phyloP scores from a whole-genome alignment of 2,888 invertebrate genomes.

The Andrena chrysosceles region DNA sequence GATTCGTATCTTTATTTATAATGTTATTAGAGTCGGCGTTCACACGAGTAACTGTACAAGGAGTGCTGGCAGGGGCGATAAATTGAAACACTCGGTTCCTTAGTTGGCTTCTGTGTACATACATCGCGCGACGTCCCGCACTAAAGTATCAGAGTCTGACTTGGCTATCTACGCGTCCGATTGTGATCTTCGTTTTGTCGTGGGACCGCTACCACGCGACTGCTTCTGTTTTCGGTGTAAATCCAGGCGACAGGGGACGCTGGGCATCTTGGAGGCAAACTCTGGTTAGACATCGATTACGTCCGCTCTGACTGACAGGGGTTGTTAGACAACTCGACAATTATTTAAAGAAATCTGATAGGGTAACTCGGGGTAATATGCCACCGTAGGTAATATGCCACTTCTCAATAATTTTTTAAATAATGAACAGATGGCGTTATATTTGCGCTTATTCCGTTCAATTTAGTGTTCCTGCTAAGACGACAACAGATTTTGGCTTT shows the following conservation, averaged over 20 bases:
- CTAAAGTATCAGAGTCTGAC: slow-evolving; percentile 43
- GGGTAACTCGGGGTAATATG: too few species aligned
- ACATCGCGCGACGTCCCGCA: slow-evolving; percentile 38
- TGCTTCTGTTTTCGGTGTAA: slow-evolving; percentile 36
- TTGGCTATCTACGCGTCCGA: slow-evolving; percentile 52
- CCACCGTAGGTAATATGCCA: too few species aligned
- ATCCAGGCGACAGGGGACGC: background rate
- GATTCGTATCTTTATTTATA: slow-evolving; percentile 80
- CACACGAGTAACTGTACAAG: slow-evolving; percentile 71
- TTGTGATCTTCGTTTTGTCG: slow-evolving; percentile 52
- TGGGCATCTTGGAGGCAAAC: background rate
- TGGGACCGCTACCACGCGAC: slow-evolving; percentile 51
- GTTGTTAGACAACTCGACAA: too few species aligned
- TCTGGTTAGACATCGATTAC: slow-evolving; percentile 1
- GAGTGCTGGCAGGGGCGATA: slow-evolving; percentile 62
- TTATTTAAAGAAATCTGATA: too few species aligned
- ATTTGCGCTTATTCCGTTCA: too few species aligned
- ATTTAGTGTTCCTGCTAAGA: too few species aligned
- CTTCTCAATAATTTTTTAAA: too few species aligned
- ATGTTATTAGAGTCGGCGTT: slow-evolving; percentile 79
- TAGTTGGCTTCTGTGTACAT: slow-evolving; percentile 65
- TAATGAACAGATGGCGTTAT: too few species aligned
- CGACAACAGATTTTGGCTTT: too few species aligned
- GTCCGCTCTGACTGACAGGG: too few species aligned
- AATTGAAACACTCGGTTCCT: slow-evolving; percentile 72